These are phyloP conservation scores for Lindbergichthys nudifrons DNA, from an alignment of 2,797 vertebrate genomes.

Conservation along the genomic window DNA sequence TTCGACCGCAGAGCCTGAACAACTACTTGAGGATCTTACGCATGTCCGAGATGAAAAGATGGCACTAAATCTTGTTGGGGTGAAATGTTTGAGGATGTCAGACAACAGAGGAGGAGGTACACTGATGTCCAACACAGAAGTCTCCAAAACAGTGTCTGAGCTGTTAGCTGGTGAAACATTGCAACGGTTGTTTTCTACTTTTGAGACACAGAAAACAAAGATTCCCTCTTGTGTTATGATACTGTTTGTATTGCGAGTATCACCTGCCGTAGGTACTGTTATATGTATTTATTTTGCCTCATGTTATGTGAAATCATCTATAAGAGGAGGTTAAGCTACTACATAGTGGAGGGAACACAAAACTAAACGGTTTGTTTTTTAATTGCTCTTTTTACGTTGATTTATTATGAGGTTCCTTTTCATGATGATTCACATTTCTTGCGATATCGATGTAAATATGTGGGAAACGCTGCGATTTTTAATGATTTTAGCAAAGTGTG, in stretches of 20 bases:
- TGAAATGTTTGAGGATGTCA: not conserved
- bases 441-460: slow-evolving; percentile 57
- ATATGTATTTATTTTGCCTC: slow-evolving; percentile 58
- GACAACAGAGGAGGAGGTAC: not conserved
- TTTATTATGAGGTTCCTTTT: slow-evolving; percentile 3
- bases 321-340: not conserved
- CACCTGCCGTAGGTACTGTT: not conserved
- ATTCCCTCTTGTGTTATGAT: slow-evolving; percentile 7
- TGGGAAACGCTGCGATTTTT: slow-evolving; percentile 37
- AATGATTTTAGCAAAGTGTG: slow-evolving; percentile 12
- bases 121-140: not conserved
- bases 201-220: slow-evolving; percentile 1
- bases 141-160: not conserved
- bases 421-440: slow-evolving; percentile 18
- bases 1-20: slow-evolving; percentile 81
- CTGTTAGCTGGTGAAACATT: not conserved
- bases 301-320: slow-evolving; percentile 2
- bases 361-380: not conserved
- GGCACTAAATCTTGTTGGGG: not conserved
- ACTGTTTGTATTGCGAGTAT: slow-evolving; percentile 37
- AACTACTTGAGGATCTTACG: fast-evolving
- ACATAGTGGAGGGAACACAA: slow-evolving; percentile 1
- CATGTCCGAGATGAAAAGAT: not conserved
- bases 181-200: slow-evolving; percentile 9
- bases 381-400: not conserved